Evolutionary conservation across 2,888 invertebrate species (phyloP), one percentile per base, ranked within the genome.

Genomic region (Cheilosia scutellata): DNA sequence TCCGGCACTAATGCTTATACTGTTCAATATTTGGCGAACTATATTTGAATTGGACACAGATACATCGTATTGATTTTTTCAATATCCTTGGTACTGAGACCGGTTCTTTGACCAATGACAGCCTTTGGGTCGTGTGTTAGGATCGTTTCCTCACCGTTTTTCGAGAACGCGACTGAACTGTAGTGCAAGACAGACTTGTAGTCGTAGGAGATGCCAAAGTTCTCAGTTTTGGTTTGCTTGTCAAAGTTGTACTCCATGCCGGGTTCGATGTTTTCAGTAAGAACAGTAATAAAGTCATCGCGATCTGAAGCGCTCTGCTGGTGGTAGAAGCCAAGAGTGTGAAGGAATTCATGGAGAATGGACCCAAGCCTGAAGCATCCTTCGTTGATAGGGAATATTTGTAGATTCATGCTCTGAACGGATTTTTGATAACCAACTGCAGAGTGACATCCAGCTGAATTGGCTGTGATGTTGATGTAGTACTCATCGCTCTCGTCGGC

Each of bases 131-230:
- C 83, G 11, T 88, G 42, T 0, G 96, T 93, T 13, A 94, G 93
- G 55, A 97, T 96, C 0, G 96, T 96, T 63, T 95, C 94, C 89
- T 93, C 90, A 0, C 94, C 94, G 90, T 96, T 96, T 66, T 90
- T 93, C 0, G 96, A 95, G 91, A 96, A 96, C 0, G 96, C 96
- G 42, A 93, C 94, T 20, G 94, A 93, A 0, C 95, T 95, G 90
- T 96, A 97, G 89, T 97, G 96, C 96, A 97, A 95, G 0, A 97
- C 95, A 87, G 96, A 96, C 87, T 94, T 94, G 90, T 95, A 96
- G 90, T 97, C 96, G 89, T 96, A 97, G 0, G 93, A 92, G 70
- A 96, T 93, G 0, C 95, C 95, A 89, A 93, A 96, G 49, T 94
- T 94, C 66, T 94, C 93, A 0, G 95, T 94, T 13, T 91, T 92